phyloP scores from a whole-genome alignment of 1,140 invertebrate genomes.

The Melanaphis sacchari region DNA sequence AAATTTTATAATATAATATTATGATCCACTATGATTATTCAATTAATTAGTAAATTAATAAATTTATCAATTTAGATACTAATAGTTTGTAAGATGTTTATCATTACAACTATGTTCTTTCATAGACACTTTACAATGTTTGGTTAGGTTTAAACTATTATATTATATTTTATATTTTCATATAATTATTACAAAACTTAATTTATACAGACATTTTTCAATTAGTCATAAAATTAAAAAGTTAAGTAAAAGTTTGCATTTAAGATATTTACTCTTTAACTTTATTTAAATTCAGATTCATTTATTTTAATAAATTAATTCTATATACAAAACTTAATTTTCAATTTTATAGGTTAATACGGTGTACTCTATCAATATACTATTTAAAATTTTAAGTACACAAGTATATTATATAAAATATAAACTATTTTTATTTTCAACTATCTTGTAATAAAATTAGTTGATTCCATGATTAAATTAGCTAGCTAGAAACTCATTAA shows the following conservation, averaged over 20 bases:
- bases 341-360: background rate
- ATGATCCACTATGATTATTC: background rate
- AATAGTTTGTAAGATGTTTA: no score
- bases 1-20: background rate
- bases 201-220: no score
- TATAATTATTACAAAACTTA: no score
- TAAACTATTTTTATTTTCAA: background rate
- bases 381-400: background rate
- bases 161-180: no score
- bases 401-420: background rate
- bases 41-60: background rate
- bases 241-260: no score
- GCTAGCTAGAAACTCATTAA: background rate
- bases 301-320: background rate
- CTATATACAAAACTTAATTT: background rate
- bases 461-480: background rate
- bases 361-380: background rate
- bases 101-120: no score
- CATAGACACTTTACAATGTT: no score
- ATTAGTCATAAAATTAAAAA: no score
- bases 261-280: background rate
- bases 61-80: no score
- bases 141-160: no score
- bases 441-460: background rate
- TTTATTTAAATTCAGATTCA: background rate